phyloP scores from a whole-genome alignment of 1,140 invertebrate genomes.

The Diabrotica undecimpunctata region DNA sequence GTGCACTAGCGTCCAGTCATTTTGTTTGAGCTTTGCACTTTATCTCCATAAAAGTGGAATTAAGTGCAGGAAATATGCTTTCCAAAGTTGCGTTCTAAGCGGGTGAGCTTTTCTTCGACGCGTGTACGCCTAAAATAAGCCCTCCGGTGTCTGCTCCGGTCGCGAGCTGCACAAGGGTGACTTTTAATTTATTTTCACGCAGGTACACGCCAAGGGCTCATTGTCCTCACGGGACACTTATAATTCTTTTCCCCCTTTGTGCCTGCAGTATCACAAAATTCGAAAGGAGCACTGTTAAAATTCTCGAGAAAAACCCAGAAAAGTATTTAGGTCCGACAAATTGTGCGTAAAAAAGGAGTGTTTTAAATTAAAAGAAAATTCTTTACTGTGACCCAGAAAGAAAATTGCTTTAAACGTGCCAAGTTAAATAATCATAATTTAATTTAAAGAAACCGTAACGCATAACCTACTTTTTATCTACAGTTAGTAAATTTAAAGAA shows the following conservation, averaged over 20 bases:
- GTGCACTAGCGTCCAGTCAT: conserved; percentile 8
- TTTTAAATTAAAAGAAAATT: too few species aligned
- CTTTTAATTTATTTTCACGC: conserved; percentile 31
- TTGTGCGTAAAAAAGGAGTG: too few species aligned
- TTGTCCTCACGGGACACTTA: conserved; percentile 17
- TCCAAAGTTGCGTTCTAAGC: conserved; percentile 18
- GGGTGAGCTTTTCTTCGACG: neutral
- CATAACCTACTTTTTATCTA: too few species aligned
- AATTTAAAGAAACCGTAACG: too few species aligned
- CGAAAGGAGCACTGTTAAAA: too few species aligned
- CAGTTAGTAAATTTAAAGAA: too few species aligned
- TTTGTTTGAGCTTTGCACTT: conserved; percentile 14
- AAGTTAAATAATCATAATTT: too few species aligned
- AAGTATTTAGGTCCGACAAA: too few species aligned
- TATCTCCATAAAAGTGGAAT: conserved; percentile 22
- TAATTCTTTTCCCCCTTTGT: conserved; percentile 18
- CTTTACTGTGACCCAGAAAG: too few species aligned
- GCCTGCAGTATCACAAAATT: neutral
- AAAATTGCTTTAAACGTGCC: too few species aligned
- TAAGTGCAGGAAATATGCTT: conserved; percentile 23
- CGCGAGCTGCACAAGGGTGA: conserved; percentile 18
- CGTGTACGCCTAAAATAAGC: conserved; percentile 11
- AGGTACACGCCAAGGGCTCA: conserved; percentile 14
- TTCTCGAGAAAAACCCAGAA: too few species aligned
- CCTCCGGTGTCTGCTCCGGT: neutral